Evolutionary conservation across 2,113 vertebrate genomes (phyloP), one percentile per base, ranked within the genome.

Genomic region (Tichodroma muraria): DNA sequence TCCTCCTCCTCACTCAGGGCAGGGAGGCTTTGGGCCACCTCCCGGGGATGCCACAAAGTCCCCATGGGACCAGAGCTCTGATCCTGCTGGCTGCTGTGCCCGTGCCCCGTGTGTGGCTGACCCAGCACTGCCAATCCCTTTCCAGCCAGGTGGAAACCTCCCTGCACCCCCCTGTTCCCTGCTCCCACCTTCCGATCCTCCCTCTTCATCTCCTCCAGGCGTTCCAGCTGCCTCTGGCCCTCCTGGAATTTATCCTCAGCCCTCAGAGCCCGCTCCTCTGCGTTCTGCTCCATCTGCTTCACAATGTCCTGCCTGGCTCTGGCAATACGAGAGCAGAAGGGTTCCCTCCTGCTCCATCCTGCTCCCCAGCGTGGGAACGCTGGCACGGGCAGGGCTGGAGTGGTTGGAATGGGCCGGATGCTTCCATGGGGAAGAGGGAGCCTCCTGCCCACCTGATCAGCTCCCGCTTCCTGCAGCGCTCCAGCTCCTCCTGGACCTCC

Each of bases 311-410:
- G 54, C 54, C 65, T 23, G 44, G 79, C 64, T 40, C 79, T 81
- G 45, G 80, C 7, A 24, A n/a, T 6, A 20, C 1, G 1, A 24
- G 12, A 54, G 40, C 14, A 16, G n/a, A 10, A 64, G 14, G 33
- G 11, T 18, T 47, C 42, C 59, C 59, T 45, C 18, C 2, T 3
- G 49, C 22, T 15, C 9, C 5, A 2, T 38, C 38, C 57, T 37
- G 33, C 49, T 72, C 33, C 49, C 68, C 49, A 27, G 8, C 0
- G 0, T 25, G 22, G 33, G 4, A 38, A 38, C 1, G 14, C 57
- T 38, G 68, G 9, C 47, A 21, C 0, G 57, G 68, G 7, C 33
- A 5, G 27, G 38, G 17, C 31, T 14, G 66, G 8, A 27, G 80
- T 33, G 68, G 21, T 1, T 25, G 68, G 17, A 27, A 63, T 2